Evolutionary conservation across 1,140 invertebrate genomes (phyloP).

Genomic region (Aphaenogaster floridana): DNA sequence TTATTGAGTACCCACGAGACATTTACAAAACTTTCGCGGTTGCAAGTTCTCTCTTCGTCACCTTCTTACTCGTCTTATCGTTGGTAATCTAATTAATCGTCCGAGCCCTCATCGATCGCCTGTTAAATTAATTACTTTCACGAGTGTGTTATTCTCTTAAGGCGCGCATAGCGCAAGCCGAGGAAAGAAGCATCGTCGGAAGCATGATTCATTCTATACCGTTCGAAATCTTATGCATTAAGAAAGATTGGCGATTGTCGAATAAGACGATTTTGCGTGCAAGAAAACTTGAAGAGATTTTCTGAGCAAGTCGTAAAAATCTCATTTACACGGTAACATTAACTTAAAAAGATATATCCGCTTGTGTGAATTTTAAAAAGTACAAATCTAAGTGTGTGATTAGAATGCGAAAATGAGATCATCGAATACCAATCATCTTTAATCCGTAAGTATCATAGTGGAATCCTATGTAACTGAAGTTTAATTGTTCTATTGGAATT

Average conservation of each 20-base stretch:
- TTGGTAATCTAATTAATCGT: conserved; percentile 74
- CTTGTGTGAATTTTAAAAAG: conserved; percentile 15
- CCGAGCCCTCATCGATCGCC: conserved; percentile 71
- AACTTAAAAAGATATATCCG: conserved; percentile 39
- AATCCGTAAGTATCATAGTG: conserved; percentile 24
- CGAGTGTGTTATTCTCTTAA: conserved; percentile 60
- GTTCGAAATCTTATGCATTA: conserved; percentile 57
- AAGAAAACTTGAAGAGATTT: conserved; percentile 76
- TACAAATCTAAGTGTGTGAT: conserved; percentile 23
- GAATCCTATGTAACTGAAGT: not conserved
- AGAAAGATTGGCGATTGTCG: conserved; percentile 58
- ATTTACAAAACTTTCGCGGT: conserved; percentile 82
- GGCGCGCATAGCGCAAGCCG: conserved; percentile 63
- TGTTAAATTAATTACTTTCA: conserved; percentile 64
- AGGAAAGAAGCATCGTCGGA: conserved; percentile 65
- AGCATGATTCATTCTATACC: conserved; percentile 58
- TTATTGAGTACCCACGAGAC: conserved; percentile 76
- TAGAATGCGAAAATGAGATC: not conserved
- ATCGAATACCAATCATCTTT: not conserved
- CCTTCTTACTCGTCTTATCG: conserved; percentile 69
- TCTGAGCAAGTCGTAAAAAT: conserved; percentile 61
- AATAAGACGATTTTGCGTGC: conserved; percentile 55
- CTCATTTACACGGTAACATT: conserved; percentile 22
- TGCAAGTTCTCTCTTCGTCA: conserved; percentile 75
- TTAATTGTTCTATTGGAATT: not conserved